These are phyloP conservation scores for Paedocypris sp. DNA, from an alignment of 2,113 vertebrate genomes.

Conservation along the genomic window DNA sequence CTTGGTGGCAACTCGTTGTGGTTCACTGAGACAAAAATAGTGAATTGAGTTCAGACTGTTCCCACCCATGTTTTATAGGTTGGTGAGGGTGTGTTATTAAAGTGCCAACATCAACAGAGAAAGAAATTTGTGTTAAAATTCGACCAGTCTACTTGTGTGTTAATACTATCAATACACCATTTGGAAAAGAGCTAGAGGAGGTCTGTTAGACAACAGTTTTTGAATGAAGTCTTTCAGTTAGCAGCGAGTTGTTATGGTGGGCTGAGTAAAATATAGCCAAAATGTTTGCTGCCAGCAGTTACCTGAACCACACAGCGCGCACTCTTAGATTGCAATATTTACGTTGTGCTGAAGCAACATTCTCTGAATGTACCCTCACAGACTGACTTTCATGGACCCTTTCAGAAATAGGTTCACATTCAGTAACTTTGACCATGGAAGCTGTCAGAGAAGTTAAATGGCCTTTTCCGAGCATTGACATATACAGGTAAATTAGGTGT, in stretches of 20 bases:
- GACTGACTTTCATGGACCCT: not conserved
- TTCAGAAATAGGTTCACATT: not conserved
- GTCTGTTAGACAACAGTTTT: not conserved
- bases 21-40: not conserved
- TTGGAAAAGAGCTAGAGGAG: not conserved
- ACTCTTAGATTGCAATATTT: not conserved
- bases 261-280: not conserved
- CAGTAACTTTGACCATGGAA: not conserved
- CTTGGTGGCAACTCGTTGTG: not conserved
- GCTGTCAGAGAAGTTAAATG: not conserved
- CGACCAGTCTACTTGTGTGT: not conserved
- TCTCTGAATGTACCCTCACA: not conserved
- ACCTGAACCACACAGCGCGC: not conserved
- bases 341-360: not conserved
- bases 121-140: not conserved
- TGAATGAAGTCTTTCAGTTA: not conserved
- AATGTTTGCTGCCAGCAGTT: not conserved
- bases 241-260: not conserved
- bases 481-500: no score
- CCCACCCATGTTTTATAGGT: constrained; percentile 3
- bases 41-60: not conserved
- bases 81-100: not conserved
- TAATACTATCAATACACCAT: not conserved
- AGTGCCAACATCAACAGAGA: not conserved
- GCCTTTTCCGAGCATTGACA: not conserved